These are phyloP conservation scores for Drosophila putrida DNA, from an alignment of 2,888 invertebrate genomes.

Conservation along the genomic window DNA sequence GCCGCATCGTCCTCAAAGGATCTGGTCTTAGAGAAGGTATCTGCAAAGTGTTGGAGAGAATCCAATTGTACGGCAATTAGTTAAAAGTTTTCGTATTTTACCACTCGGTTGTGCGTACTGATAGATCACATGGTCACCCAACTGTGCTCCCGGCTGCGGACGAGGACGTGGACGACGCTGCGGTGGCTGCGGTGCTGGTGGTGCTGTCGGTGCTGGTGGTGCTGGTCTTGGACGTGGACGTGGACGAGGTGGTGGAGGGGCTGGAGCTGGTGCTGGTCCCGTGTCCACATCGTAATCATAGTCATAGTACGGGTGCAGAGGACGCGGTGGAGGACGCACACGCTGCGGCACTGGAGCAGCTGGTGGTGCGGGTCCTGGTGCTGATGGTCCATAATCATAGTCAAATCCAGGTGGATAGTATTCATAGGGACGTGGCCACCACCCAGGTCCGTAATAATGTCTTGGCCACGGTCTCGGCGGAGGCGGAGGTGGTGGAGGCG, in stretches of 20 bases:
- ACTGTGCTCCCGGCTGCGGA: constrained; percentile 42
- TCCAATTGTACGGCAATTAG: constrained; percentile 83
- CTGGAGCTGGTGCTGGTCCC: constrained; percentile 12
- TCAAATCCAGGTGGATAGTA: constrained; percentile 49
- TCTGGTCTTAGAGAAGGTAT: constrained; percentile 73
- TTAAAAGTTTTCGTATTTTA: constrained; percentile 82
- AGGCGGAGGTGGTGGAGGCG: constrained; percentile 17
- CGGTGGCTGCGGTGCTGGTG: constrained; percentile 31
- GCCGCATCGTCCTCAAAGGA: constrained; percentile 35
- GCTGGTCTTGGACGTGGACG: constrained; percentile 8
- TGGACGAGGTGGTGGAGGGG: constrained; percentile 12
- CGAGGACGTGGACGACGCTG: constrained; percentile 41
- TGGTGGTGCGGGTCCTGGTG: constrained; percentile 14
- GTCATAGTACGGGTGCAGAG: constrained; percentile 24
- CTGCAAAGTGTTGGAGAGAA: constrained; percentile 84
- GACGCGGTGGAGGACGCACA: constrained; percentile 39
- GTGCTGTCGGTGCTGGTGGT: neutral
- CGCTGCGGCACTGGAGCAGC: constrained; percentile 30
- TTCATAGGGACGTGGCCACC: constrained; percentile 65
- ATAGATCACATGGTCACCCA: constrained; percentile 73
- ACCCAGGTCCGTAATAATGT: constrained; percentile 51
- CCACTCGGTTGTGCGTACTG: constrained; percentile 81
- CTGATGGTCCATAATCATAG: constrained; percentile 52
- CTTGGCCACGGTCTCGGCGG: constrained; percentile 34
- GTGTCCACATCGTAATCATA: constrained; percentile 61